Conservation (phyloP, 2,113 vertebrate species). For the Elachura formosa region DNA sequence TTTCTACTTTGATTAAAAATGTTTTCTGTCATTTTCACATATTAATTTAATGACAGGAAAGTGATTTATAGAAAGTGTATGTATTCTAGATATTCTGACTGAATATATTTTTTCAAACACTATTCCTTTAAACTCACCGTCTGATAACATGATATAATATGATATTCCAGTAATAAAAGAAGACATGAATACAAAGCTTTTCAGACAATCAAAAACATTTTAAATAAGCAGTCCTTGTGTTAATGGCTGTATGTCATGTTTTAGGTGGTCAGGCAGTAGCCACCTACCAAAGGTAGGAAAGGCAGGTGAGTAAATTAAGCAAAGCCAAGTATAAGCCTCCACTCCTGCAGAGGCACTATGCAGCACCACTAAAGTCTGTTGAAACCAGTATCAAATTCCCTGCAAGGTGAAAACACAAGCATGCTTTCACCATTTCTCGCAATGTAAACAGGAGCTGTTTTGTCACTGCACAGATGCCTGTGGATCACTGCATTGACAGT, state of each 20-base stretch:
- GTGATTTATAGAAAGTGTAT: background rate
- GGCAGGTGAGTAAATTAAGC: background rate
- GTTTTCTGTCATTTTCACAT: background rate
- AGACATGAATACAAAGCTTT: background rate
- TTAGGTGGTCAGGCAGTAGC: background rate
- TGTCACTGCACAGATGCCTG: background rate
- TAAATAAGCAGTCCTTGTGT: background rate
- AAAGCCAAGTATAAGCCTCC: background rate
- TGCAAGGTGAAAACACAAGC: background rate
- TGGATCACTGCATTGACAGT: background rate
- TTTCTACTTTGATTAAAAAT: slow-evolving; percentile 5
- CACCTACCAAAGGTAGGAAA: background rate
- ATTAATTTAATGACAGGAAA: background rate
- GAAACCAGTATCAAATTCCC: background rate
- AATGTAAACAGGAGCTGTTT: background rate
- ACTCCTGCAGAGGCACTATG: background rate
- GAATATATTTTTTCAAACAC: background rate
- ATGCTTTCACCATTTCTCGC: background rate
- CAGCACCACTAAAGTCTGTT: background rate
- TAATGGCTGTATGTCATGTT: background rate
- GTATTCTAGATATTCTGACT: background rate
- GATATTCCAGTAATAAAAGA: background rate
- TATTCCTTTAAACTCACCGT: background rate
- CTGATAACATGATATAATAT: background rate
- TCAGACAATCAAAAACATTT: background rate